These are phyloP conservation scores for Streptopelia turtur DNA, from an alignment of 2,797 vertebrate genomes.

Conservation along the genomic window DNA sequence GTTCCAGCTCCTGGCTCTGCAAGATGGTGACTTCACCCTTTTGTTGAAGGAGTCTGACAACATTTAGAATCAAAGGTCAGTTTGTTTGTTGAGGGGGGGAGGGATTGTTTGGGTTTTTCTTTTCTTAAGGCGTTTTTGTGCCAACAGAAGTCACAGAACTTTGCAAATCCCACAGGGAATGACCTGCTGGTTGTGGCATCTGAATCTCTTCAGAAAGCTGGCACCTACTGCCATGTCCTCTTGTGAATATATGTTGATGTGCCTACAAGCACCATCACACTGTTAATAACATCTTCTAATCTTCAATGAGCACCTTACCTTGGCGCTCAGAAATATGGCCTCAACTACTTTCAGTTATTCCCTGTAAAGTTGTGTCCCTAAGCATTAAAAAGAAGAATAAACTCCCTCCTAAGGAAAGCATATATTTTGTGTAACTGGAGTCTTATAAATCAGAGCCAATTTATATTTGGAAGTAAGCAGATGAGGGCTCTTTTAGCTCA, in stretches of 20 bases:
- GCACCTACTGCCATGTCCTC: background rate
- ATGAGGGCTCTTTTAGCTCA: constrained; percentile 18
- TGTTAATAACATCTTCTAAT: constrained; percentile 13
- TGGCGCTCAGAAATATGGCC: background rate
- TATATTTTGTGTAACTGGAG: background rate
- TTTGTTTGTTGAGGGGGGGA: background rate
- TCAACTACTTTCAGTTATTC: constrained; percentile 1
- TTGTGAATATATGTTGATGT: background rate
- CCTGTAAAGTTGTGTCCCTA: background rate
- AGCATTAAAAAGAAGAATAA: constrained; percentile 1
- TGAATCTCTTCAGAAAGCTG: background rate
- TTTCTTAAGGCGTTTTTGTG: background rate
- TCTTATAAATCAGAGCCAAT: constrained; percentile 26
- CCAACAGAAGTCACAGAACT: background rate
- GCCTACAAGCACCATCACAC: constrained; percentile 3
- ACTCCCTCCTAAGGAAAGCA: constrained; percentile 21
- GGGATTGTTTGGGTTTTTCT: background rate
- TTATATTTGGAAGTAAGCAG: constrained; percentile 48
- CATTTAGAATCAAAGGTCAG: background rate
- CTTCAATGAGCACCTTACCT: background rate
- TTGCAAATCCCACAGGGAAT: background rate
- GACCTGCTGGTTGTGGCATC: background rate
- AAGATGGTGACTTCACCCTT: background rate
- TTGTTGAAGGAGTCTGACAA: background rate
- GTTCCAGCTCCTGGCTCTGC: background rate